phyloP scores from a whole-genome alignment of 2,113 vertebrate species.

The Pardalotus punctatus region DNA sequence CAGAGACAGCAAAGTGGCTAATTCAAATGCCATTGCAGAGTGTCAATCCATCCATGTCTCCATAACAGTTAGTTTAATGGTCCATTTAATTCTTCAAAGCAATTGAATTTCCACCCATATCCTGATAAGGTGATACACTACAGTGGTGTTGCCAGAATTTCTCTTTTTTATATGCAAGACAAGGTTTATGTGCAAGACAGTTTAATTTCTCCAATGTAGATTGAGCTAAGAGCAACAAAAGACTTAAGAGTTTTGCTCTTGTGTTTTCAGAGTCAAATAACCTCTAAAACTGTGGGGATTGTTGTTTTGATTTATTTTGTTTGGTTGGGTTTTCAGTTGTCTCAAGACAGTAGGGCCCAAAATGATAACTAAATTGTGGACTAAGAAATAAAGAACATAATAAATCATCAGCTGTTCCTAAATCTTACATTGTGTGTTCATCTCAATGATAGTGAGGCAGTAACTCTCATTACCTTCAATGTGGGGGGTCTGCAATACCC shows the following conservation, averaged over 20 bases:
- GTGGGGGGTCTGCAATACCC: neutral
- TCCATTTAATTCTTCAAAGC: conserved; percentile 55
- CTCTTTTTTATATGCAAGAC: neutral
- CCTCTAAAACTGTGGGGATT: neutral
- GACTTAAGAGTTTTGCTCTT: neutral
- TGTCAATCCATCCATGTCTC: conserved; percentile 29
- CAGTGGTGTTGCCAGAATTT: neutral
- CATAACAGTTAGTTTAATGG: neutral
- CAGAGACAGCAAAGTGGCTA: conserved; percentile 20
- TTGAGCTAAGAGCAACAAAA: neutral
- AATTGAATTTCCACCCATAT: conserved; percentile 27
- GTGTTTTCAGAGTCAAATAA: neutral
- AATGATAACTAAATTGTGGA: neutral
- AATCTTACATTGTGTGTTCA: neutral
- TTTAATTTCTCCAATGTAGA: neutral
- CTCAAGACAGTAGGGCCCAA: neutral
- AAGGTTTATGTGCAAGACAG: neutral
- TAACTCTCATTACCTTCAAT: neutral
- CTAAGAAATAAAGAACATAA: neutral
- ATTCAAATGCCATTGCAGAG: conserved; percentile 34
- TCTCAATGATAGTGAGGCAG: neutral
- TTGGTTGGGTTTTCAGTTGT: neutral
- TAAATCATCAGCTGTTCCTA: neutral
- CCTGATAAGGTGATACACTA: conserved; percentile 2
- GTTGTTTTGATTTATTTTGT: neutral